Evolutionary conservation across 2,888 invertebrate species (phyloP).

Genomic region (Caenorhabditis becei): DNA sequence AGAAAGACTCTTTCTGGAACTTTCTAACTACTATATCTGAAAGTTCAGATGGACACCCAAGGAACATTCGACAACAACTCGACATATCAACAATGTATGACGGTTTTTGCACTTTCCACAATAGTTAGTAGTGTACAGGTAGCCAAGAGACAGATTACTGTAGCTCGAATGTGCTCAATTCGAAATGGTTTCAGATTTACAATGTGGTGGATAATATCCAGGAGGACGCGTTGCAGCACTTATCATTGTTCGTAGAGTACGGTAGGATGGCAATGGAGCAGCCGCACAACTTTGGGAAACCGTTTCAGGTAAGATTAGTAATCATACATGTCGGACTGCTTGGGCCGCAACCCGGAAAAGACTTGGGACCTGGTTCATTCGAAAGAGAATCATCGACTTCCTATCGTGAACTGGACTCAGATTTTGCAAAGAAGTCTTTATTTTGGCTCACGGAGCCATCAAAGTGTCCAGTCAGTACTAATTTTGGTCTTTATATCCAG

Average conservation of each 20-base stretch:
- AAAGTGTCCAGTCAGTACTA: no score
- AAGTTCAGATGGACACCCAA: conserved; percentile 91
- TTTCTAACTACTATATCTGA: neutral
- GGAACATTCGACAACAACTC: conserved; percentile 97
- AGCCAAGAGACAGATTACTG: neutral
- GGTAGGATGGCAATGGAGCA: conserved; percentile 92
- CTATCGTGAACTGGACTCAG: no score
- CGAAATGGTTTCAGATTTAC: conserved; percentile 85
- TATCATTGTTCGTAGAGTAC: conserved; percentile 97
- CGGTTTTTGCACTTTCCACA: conserved; percentile 97
- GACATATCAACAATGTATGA: conserved; percentile 91
- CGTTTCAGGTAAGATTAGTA: conserved; percentile 76
- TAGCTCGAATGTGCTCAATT: neutral
- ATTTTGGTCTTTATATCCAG: no score
- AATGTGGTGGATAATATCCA: conserved; percentile 97
- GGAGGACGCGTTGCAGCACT: conserved; percentile 96
- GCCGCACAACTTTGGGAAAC: conserved; percentile 83
- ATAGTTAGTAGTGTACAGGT: conserved; percentile 96
- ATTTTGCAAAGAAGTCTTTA: no score
- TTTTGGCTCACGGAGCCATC: no score
- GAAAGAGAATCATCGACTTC: no score
- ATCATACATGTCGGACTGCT: no score
- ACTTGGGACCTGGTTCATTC: no score
- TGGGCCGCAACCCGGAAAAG: no score
- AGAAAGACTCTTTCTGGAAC: neutral